phyloP scores from a whole-genome alignment of 2,888 invertebrate species.

The Protonemura montana region DNA sequence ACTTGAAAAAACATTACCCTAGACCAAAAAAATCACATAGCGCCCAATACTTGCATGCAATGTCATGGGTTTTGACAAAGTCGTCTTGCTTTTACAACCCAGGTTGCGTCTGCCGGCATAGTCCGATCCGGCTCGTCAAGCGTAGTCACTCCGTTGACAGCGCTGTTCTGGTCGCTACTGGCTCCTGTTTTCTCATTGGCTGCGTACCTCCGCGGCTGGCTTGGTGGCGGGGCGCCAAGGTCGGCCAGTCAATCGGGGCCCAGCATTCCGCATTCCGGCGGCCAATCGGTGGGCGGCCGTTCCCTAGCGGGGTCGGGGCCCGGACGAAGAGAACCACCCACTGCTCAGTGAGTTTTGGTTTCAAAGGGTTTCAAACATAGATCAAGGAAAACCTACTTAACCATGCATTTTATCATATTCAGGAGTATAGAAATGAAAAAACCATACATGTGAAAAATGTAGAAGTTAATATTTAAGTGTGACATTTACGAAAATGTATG shows the following conservation, averaged over 20 bases:
- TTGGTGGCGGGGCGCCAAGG: conserved; percentile 54
- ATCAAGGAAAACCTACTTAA: no score
- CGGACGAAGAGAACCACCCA: background rate
- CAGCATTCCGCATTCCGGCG: conserved; percentile 54
- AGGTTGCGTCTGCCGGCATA: conserved; percentile 49
- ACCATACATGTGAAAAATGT: no score
- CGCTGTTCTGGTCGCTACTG: conserved; percentile 68
- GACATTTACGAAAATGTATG: no score
- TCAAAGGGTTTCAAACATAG: no score
- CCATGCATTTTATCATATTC: no score
- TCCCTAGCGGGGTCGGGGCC: conserved; percentile 55
- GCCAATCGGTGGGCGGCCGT: conserved; percentile 50
- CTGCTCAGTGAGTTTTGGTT: conserved; percentile 28
- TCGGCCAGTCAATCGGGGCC: background rate
- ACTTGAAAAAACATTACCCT: no score
- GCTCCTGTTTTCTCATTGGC: conserved; percentile 68
- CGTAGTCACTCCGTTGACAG: conserved; percentile 62
- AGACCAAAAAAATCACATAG: no score
- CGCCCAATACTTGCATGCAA: no score
- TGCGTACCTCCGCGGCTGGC: conserved; percentile 59
- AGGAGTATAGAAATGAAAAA: no score
- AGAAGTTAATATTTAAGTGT: no score
- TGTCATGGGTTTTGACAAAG: background rate
- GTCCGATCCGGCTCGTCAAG: conserved; percentile 56
- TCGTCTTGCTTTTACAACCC: background rate